Base-by-base conservation (phyloP, 2,113 vertebrate genomes). In the Mesitornis unicolor region DNA sequence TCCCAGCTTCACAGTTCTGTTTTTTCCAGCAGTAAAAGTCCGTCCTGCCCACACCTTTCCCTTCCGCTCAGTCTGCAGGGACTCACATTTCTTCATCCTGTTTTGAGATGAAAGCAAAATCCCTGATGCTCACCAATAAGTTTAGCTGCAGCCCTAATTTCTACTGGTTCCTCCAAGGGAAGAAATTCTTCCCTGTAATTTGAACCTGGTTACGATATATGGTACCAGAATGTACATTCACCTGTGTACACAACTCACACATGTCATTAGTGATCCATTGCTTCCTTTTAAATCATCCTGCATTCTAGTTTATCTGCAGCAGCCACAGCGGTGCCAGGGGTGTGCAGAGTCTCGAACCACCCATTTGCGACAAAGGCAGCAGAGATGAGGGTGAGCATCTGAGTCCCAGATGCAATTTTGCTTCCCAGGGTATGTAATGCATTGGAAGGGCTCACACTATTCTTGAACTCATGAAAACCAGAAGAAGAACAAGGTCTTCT, bases 11-110 rank as follows among this genome's bases (percentile, higher is more conserved):
- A 67, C 19, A 5, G 13, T 38, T 92, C 21, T 36, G n/a, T 45
- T 65, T 84, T 96, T 96, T 91, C 95, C 96, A 95, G 93, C 47
- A 81, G 84, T 86, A 84, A 78, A 95, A 92, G 68, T 75, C 89
- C 7, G 0, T 28, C 35, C 96, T 95, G 91, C 95, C 96, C 64
- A 96, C 96, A 81, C 29, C 69, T 93, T 90, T 93, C 80, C 91
- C 36, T 84, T 80, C 68, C 9, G 2, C 51, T 24, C 51, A 63
- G 47, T 61, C 80, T 35, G 42, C 29, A 16, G 9, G 47, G 35
- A 60, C 73, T 87, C 16, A 76, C 26, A 8, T 51, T 51, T 86
- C 64, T 81, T 74, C 31, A 60, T 26, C 31, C 48, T 31, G 21
- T 42, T 86, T 59, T 40, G 33, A 88, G 54, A 63, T 16, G 29